phyloP scores from a whole-genome alignment of 2,888 invertebrate genomes.

The Nomada lathburiana region DNA sequence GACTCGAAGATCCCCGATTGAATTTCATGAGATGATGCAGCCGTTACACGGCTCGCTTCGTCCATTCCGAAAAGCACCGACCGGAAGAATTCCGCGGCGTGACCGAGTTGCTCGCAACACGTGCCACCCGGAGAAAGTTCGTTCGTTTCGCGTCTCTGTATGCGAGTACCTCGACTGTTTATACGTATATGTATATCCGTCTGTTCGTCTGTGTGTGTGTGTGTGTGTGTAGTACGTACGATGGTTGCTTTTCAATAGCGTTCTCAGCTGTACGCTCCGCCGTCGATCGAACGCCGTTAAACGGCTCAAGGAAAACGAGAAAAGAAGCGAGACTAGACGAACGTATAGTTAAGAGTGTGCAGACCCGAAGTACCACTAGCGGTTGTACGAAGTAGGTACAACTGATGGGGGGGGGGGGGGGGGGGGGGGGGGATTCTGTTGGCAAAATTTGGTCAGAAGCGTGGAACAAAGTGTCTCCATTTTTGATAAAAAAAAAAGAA shows the following conservation, averaged over 20 bases:
- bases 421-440: not conserved
- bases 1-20: slow-evolving; percentile 72
- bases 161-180: slow-evolving; percentile 8
- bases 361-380: not conserved
- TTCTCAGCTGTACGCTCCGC: slow-evolving; percentile 66
- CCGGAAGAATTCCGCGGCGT: slow-evolving; percentile 63
- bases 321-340: slow-evolving; percentile 44
- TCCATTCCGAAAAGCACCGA: slow-evolving; percentile 68
- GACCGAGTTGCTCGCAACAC: slow-evolving; percentile 72
- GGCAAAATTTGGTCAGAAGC: too few relatives aligned
- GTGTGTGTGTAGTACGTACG: not conserved
- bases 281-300: slow-evolving; percentile 71
- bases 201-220: not conserved
- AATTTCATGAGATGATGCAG: slow-evolving; percentile 82
- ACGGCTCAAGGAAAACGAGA: slow-evolving; percentile 51
- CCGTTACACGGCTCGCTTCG: slow-evolving; percentile 80
- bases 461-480: too few relatives aligned
- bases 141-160: not conserved
- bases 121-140: slow-evolving; percentile 70
- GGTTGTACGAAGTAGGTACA: not conserved
- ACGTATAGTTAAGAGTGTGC: not conserved
- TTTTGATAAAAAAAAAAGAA: too few relatives aligned
- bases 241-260: slow-evolving; percentile 43
- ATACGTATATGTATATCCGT: not conserved
- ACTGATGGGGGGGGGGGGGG: not conserved